Evolutionary conservation across 2,113 vertebrate genomes (phyloP).

Genomic region (Phylloscopus whistleri): DNA sequence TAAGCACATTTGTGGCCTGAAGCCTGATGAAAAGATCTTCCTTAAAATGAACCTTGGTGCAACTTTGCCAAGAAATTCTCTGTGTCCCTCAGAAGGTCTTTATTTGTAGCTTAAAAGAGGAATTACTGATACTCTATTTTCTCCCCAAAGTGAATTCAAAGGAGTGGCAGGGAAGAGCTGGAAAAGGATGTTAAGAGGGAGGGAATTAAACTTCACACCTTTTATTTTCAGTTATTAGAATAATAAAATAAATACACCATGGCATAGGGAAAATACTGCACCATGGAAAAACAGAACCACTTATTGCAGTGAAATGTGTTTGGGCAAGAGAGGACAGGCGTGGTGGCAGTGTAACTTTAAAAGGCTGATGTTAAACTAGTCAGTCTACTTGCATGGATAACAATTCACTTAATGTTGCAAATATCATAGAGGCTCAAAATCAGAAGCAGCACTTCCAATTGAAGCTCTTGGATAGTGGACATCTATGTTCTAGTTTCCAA

Average conservation of each 20-base stretch:
- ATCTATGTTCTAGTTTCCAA: not conserved
- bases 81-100: not conserved
- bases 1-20: constrained; percentile 49
- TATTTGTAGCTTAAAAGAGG: not conserved
- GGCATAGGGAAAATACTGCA: not conserved
- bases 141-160: not conserved
- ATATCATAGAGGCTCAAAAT: not conserved
- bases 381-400: not conserved
- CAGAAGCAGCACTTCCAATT: not conserved
- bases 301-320: not conserved
- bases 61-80: not conserved
- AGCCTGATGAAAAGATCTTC: not conserved
- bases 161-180: not conserved
- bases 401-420: not conserved
- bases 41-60: not conserved
- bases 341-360: not conserved
- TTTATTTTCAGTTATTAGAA: not conserved
- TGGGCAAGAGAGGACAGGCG: not conserved
- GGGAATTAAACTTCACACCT: not conserved
- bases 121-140: not conserved
- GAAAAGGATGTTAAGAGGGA: not conserved
- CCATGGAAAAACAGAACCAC: not conserved
- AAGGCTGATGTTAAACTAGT: not conserved
- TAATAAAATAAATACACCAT: not conserved
- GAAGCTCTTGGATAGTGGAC: not conserved